Evolutionary conservation across 1,140 invertebrate species (phyloP).

Genomic region (Melanaphis sacchari): DNA sequence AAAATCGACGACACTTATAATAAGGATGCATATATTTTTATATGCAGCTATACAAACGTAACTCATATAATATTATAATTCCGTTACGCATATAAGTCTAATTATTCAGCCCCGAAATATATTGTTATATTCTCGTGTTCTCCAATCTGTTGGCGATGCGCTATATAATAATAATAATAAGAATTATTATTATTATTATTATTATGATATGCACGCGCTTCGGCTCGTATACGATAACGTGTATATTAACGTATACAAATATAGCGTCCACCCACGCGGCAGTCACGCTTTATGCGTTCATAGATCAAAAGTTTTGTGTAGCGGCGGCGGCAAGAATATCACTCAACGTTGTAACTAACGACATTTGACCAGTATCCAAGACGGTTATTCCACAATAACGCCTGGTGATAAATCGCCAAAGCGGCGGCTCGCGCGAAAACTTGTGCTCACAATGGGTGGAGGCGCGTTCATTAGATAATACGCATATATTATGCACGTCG

Average conservation of each 20-base stretch:
- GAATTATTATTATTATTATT: neutral
- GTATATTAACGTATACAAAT: neutral
- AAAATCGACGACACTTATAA: neutral
- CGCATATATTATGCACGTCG: neutral
- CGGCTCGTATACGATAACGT: neutral
- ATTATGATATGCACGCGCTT: neutral
- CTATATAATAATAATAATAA: neutral
- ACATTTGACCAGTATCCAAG: constrained; percentile 37
- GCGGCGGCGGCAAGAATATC: neutral
- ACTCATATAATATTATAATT: neutral
- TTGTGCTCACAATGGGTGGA: neutral
- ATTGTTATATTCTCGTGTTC: neutral
- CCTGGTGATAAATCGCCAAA: neutral
- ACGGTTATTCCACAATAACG: neutral
- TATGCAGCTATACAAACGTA: neutral
- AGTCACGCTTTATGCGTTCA: neutral
- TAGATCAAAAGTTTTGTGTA: constrained; percentile 31
- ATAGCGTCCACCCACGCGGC: constrained; percentile 42
- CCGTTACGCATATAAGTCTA: neutral
- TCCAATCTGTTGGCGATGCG: neutral
- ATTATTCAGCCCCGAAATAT: neutral
- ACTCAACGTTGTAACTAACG: constrained; percentile 36
- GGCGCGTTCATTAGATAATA: neutral
- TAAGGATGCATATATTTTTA: no score
- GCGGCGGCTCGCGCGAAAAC: neutral